Conservation (phyloP, 2,113 vertebrate species). For the Lepus americanus region DNA sequence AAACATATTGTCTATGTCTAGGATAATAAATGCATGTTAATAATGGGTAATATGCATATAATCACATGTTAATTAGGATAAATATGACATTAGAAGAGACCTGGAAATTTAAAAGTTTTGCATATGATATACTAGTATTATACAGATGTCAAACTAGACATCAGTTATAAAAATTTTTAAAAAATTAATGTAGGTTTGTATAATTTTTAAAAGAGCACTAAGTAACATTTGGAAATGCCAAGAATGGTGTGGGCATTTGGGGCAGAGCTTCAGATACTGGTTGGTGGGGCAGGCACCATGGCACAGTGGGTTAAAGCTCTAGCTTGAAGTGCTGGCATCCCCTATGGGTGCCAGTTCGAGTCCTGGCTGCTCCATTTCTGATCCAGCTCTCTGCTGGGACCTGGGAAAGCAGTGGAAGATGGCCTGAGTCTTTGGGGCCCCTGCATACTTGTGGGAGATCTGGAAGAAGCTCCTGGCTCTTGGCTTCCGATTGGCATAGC, state of each 20-base stretch:
- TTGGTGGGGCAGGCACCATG: too few relatives aligned
- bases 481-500: too few relatives aligned
- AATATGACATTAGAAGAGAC: neutral
- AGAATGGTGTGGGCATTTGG: neutral
- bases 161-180: slow-evolving; percentile 13
- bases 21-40: neutral
- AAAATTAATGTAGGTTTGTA: neutral
- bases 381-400: too few relatives aligned
- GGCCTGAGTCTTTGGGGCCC: too few relatives aligned
- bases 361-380: too few relatives aligned
- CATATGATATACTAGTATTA: neutral
- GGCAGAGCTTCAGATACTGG: too few relatives aligned
- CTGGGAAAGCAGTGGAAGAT: too few relatives aligned
- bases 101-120: neutral
- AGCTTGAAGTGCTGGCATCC: too few relatives aligned
- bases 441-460: too few relatives aligned
- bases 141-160: neutral
- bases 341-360: too few relatives aligned
- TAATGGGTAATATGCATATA: neutral
- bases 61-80: neutral
- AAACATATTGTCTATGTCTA: neutral
- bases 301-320: too few relatives aligned
- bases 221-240: slow-evolving; percentile 10
- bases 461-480: too few relatives aligned
- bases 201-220: slow-evolving; percentile 32